Evolutionary conservation across 1,140 invertebrate species (phyloP).

Genomic region (Drosophila ananassae): DNA sequence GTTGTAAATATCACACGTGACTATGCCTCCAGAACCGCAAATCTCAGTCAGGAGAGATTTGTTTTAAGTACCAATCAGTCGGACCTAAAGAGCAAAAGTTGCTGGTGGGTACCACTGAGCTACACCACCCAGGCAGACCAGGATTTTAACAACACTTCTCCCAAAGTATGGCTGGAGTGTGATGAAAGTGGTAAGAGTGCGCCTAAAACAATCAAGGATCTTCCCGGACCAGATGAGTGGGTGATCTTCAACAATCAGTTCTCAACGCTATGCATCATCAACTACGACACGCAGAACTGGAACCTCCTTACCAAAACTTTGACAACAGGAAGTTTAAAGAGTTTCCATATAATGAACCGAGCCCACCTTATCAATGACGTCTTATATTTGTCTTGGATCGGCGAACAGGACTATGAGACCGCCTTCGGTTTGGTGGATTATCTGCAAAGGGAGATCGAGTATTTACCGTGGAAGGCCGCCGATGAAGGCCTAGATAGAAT

Average conservation of each 20-base stretch:
- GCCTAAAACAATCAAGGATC: slow-evolving; percentile 53
- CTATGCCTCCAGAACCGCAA: slow-evolving; percentile 75
- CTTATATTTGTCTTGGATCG: slow-evolving; percentile 89
- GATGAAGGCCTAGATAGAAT: slow-evolving; percentile 85
- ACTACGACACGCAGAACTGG: slow-evolving; percentile 90
- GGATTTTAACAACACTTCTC: slow-evolving; percentile 87
- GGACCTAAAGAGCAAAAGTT: neutral
- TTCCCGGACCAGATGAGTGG: slow-evolving; percentile 85
- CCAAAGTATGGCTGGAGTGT: slow-evolving; percentile 86
- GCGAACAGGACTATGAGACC: slow-evolving; percentile 87
- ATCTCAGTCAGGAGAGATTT: neutral
- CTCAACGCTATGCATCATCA: slow-evolving; percentile 89
- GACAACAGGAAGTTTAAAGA: slow-evolving; percentile 83
- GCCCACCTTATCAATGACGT: slow-evolving; percentile 92
- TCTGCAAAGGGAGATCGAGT: slow-evolving; percentile 87
- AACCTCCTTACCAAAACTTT: slow-evolving; percentile 86
- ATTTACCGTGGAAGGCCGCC: slow-evolving; percentile 88
- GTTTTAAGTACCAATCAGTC: neutral
- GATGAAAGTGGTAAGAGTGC: slow-evolving; percentile 41
- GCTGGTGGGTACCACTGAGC: slow-evolving; percentile 86
- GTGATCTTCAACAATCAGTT: slow-evolving; percentile 87
- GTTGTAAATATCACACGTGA: slow-evolving; percentile 88
- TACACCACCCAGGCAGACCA: slow-evolving; percentile 86
- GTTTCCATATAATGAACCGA: slow-evolving; percentile 89
- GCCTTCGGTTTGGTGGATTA: slow-evolving; percentile 87